A percentile compares a stretch with the other conserved stretches of the same genome.
Conservation (phyloP, 30 jellyfish, hydroid and myxozoan species). For the Aurelia sp. region DNA sequence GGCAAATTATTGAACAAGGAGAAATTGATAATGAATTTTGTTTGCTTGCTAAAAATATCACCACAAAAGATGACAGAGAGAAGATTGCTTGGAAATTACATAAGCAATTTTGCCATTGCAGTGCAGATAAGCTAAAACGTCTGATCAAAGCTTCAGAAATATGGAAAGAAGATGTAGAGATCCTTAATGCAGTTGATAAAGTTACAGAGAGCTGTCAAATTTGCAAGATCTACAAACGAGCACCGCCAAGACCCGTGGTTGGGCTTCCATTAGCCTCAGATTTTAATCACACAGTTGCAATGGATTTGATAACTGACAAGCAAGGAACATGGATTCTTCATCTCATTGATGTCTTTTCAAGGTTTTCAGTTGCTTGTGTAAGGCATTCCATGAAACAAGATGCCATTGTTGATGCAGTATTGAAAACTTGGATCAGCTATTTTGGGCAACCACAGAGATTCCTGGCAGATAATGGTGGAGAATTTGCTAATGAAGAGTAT, state of each 20-base stretch:
- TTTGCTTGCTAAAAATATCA: not conserved
- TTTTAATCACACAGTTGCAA: conserved; percentile 11
- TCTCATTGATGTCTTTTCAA: no score
- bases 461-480: conserved; percentile 67
- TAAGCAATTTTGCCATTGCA: conserved; percentile 41
- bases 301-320: no score
- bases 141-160: conserved; percentile 13
- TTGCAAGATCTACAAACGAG: conserved; percentile 32
- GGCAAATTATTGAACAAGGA: conserved; percentile 22
- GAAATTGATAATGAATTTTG: conserved; percentile 26
- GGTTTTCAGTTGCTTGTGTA: not conserved
- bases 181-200: not conserved
- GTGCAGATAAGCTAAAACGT: conserved; percentile 12
- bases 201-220: not conserved
- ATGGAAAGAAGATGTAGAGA: not conserved
- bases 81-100: conserved; percentile 3
- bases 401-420: no score
- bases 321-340: no score
- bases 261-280: conserved; percentile 2
- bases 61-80: no score
- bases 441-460: conserved; percentile 7
- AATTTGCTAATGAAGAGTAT: conserved; percentile 46
- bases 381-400: no score
- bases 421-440: not conserved
- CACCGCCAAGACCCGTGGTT: conserved; percentile 38